Conservation (phyloP, 2,113 vertebrate genomes). For the Neomonachus schauinslandi region DNA sequence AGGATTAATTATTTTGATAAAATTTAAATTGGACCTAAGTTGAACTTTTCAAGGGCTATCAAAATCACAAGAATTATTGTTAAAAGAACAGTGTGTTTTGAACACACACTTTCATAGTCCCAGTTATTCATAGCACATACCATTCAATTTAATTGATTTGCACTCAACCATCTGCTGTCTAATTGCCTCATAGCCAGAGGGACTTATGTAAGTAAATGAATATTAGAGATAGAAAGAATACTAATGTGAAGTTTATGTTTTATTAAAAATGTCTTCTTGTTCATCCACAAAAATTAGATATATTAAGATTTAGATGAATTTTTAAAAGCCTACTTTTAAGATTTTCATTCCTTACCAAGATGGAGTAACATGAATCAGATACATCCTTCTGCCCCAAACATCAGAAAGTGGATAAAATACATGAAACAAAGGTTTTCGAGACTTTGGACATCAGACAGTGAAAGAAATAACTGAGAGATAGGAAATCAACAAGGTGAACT, state of each 20-base stretch:
- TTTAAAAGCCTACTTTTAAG: not conserved
- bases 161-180: slow-evolving; percentile 85
- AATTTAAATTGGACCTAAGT: not conserved
- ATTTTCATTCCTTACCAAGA: not conserved
- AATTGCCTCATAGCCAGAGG: slow-evolving; percentile 85
- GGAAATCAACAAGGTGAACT: not conserved
- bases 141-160: slow-evolving; percentile 84
- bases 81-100: slow-evolving; percentile 2
- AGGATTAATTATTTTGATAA: not conserved
- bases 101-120: slow-evolving; percentile 56
- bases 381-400: not conserved
- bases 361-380: not conserved
- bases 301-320: slow-evolving; percentile 65
- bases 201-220: slow-evolving; percentile 85
- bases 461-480: not conserved
- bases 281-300: slow-evolving; percentile 64
- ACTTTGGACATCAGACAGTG: not conserved
- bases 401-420: not conserved
- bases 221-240: slow-evolving; percentile 77
- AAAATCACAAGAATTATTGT: slow-evolving; percentile 35
- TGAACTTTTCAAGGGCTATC: slow-evolving; percentile 19
- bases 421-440: not conserved
- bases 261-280: slow-evolving; percentile 60
- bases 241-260: slow-evolving; percentile 81
- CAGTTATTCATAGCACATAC: slow-evolving; percentile 78